Conservation (phyloP, 2,888 invertebrate species). For the Celastrina argiolus region DNA sequence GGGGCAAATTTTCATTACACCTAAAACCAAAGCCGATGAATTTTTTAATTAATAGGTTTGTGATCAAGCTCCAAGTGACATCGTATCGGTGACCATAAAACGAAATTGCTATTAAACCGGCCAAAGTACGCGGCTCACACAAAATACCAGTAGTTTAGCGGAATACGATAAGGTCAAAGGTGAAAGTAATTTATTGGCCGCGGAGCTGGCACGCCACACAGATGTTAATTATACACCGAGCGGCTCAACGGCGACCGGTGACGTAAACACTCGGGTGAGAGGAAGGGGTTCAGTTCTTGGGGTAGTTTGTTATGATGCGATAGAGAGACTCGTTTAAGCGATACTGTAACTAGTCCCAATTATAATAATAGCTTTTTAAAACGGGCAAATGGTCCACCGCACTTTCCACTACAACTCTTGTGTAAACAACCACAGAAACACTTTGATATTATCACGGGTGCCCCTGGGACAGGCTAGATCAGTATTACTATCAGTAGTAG, state of each 20-base stretch:
- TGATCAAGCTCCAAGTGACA: background rate
- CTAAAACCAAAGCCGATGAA: too few relatives aligned
- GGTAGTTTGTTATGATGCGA: too few relatives aligned
- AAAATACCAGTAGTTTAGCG: constrained; percentile 7
- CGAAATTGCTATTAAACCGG: background rate
- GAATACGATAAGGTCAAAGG: constrained; percentile 17
- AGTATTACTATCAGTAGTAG: too few relatives aligned
- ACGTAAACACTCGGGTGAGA: background rate
- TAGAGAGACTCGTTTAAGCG: too few relatives aligned
- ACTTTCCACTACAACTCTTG: too few relatives aligned
- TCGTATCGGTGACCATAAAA: background rate
- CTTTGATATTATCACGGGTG: too few relatives aligned
- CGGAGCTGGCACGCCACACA: background rate
- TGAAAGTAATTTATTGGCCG: constrained; percentile 9
- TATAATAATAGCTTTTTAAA: too few relatives aligned
- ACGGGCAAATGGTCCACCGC: too few relatives aligned
- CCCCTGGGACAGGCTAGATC: too few relatives aligned
- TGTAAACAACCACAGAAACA: too few relatives aligned
- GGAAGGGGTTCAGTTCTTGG: background rate
- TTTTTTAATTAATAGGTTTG: background rate
- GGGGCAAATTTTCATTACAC: too few relatives aligned
- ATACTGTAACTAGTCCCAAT: too few relatives aligned
- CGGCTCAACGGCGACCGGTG: background rate
- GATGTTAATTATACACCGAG: background rate
- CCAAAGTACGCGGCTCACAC: background rate